Evolutionary conservation across 2,113 vertebrate genomes (phyloP).

Genomic region (Seriola dumerili): DNA sequence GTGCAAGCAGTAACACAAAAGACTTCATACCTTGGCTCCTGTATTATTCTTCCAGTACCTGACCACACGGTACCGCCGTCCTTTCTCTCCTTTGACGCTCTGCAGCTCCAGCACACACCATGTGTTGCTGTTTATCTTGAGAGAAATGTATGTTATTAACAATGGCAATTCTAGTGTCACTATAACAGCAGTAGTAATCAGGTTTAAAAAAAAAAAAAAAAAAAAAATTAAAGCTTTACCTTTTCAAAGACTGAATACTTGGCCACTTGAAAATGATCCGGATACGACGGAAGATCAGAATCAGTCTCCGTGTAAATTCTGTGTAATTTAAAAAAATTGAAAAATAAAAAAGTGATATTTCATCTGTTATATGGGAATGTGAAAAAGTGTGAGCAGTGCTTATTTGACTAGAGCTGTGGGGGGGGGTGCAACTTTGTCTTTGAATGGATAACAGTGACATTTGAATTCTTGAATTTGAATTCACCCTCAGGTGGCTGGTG

Average conservation of each 20-base stretch:
- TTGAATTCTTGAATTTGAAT: too few species aligned
- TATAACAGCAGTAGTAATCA: neutral
- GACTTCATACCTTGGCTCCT: conserved; percentile 17
- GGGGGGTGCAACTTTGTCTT: too few species aligned
- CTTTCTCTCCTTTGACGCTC: conserved; percentile 63
- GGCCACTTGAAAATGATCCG: conserved; percentile 87
- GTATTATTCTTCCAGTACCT: conserved; percentile 52
- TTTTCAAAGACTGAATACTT: conserved; percentile 88
- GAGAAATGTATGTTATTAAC: neutral
- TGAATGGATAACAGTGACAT: too few species aligned
- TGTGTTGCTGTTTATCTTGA: conserved; percentile 41
- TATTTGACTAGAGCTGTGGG: too few species aligned
- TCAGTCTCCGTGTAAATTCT: conserved; percentile 78
- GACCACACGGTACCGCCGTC: conserved; percentile 79
- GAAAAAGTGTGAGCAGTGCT: too few species aligned
- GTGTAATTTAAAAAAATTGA: conserved; percentile 42
- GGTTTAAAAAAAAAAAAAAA: neutral
- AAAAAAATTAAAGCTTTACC: conserved; percentile 65
- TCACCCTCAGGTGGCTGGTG: too few species aligned
- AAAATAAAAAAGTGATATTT: neutral
- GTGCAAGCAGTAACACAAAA: neutral
- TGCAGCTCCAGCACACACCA: conserved; percentile 85
- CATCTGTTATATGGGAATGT: neutral
- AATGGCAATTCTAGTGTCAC: neutral
- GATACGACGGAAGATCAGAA: conserved; percentile 72